Conservation (phyloP, 2,888 invertebrate species). For the Gonocerus acuteangulatus region DNA sequence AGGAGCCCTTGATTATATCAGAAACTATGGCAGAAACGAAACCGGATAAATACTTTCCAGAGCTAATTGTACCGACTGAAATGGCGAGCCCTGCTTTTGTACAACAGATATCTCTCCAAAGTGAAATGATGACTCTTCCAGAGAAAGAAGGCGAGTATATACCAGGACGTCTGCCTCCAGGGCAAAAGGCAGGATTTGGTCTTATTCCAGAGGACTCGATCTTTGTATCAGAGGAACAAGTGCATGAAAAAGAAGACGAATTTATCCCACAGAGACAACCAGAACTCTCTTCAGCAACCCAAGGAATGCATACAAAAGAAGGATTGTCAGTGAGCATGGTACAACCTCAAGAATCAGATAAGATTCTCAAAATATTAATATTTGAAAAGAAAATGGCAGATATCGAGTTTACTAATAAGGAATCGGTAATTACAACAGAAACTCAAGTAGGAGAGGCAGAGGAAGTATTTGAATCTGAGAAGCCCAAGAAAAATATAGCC, state of each 20-base stretch:
- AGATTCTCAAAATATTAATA: slow-evolving; percentile 48
- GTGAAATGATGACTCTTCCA: slow-evolving; percentile 57
- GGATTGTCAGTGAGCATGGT: slow-evolving; percentile 53
- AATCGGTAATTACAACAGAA: slow-evolving; percentile 53
- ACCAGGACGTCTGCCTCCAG: slow-evolving; percentile 52
- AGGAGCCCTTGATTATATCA: slow-evolving; percentile 57
- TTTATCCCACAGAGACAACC: slow-evolving; percentile 47
- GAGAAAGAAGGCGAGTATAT: slow-evolving; percentile 60
- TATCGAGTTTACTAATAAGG: slow-evolving; percentile 54
- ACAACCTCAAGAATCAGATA: slow-evolving; percentile 59
- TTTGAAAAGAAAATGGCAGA: slow-evolving; percentile 51
- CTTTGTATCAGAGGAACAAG: slow-evolving; percentile 49
- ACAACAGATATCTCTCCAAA: slow-evolving; percentile 55
- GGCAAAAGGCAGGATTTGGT: slow-evolving; percentile 54
- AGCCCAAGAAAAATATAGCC: slow-evolving; percentile 43
- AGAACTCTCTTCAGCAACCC: slow-evolving; percentile 46
- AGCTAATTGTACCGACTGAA: slow-evolving; percentile 71
- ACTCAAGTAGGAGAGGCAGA: slow-evolving; percentile 57
- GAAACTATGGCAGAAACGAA: slow-evolving; percentile 63
- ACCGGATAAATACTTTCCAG: slow-evolving; percentile 69
- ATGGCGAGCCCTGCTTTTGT: slow-evolving; percentile 58
- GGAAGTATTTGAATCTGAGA: slow-evolving; percentile 46
- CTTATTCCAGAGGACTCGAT: slow-evolving; percentile 56
- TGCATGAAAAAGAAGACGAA: slow-evolving; percentile 59
- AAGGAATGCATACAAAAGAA: slow-evolving; percentile 48